Base-by-base conservation (phyloP, 1,140 invertebrate genomes). In the Calephelis nemesis region DNA sequence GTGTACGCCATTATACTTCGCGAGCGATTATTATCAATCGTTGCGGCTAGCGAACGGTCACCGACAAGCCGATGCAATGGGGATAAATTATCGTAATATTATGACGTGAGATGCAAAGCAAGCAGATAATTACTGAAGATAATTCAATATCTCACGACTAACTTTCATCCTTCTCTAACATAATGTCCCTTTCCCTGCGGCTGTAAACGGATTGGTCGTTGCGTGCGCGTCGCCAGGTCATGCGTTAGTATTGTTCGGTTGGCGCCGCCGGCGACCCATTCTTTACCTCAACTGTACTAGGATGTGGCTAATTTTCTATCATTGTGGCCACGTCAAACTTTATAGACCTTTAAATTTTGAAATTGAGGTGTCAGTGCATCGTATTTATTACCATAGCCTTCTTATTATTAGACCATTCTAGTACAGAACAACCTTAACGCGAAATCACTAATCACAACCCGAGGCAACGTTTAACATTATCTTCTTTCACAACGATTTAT, bases 1-100 rank as follows among this genome's bases (percentile, higher is more conserved):
- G 86, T 90, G 89, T 90, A 89, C 89, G 87, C 87, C 83, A 90
- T 90, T 91, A 91, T 91, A 88, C 84, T 89, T 90, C 86, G 84
- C 89, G 77, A 88, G 84, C 83, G 89, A 91, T 91, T 90, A 91
- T 90, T 91, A 91, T 91, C 89, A 91, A 89, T 85, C 82, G 87
- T 79, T 83, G 85, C 76, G 82, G 77, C 85, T 85, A 87, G 85
- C 78, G 79, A 83, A 85, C 85, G 85, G 88, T 90, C 87, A 85
- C 86, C 87, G 86, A 86, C 88, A 84, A 85, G 77, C 74, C 79
- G 81, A 83, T 85, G 84, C 87, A 85, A 87, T 88, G 83, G 79
- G 76, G 78, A 79, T 66, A 85, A 87, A 88, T 89, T 89, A 89
- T 87, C 87, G 82, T 82, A 85, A 84, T 83, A 80, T 78, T 81